These are phyloP conservation scores for Cataglyphis albicans DNA, from an alignment of 2,888 invertebrate genomes.

Conservation along the genomic window DNA sequence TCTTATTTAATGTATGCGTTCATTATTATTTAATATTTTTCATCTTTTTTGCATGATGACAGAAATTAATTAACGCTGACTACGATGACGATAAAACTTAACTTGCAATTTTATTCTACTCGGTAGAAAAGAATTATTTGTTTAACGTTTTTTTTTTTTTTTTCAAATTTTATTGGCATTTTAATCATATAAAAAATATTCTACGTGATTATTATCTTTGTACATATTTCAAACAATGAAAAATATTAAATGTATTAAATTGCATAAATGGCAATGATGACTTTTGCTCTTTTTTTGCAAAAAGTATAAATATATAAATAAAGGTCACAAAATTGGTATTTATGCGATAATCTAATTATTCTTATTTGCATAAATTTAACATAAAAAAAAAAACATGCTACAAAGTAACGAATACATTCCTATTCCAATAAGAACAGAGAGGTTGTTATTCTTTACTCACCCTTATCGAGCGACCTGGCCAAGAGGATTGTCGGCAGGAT, in stretches of 20 bases:
- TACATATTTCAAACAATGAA: neutral
- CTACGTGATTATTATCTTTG: neutral
- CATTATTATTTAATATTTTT: constrained; percentile 20
- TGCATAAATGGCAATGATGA: neutral
- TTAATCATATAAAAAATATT: constrained; percentile 7
- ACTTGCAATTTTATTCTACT: neutral
- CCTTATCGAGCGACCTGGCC: constrained; percentile 86
- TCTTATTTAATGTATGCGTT: constrained; percentile 16
- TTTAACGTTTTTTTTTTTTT: neutral
- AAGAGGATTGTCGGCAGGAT: constrained; percentile 85
- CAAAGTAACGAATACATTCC: neutral
- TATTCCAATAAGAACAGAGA: neutral
- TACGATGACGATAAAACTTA: neutral
- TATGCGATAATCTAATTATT: neutral
- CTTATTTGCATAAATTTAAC: neutral
- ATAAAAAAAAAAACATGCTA: neutral
- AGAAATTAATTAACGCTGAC: neutral
- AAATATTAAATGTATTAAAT: neutral
- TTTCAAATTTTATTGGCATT: neutral
- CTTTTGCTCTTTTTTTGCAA: neutral
- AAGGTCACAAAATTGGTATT: constrained; percentile 2
- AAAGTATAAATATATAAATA: neutral
- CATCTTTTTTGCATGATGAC: neutral
- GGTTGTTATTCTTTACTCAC: constrained; percentile 74
- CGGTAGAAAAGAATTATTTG: neutral